Evolutionary conservation across 2,113 vertebrate genomes (phyloP).

Genomic region (Hippocampus comes): DNA sequence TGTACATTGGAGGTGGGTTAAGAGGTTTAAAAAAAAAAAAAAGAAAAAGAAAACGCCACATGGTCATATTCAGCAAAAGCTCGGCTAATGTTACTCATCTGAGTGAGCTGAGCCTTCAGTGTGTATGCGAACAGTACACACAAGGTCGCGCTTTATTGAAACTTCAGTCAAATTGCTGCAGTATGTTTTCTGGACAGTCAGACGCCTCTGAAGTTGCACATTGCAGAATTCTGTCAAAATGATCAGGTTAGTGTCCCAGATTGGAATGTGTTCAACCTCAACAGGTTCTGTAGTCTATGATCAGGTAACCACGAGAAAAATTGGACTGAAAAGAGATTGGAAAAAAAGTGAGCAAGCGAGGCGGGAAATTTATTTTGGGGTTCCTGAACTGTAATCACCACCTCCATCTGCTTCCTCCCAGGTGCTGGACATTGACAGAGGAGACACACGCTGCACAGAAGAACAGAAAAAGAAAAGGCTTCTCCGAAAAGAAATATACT

Average conservation of each 20-base stretch:
- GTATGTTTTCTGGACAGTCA: not conserved
- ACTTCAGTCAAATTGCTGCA: not conserved
- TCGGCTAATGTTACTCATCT: slow-evolving; percentile 57
- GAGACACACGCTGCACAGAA: slow-evolving; percentile 10
- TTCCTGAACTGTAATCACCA: slow-evolving; percentile 59
- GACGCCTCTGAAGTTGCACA: not conserved
- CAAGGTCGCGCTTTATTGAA: not conserved
- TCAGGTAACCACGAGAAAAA: not conserved
- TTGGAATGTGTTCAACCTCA: not conserved
- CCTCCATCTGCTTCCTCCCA: slow-evolving; percentile 65
- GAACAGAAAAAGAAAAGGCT: slow-evolving; percentile 11
- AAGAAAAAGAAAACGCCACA: not conserved
- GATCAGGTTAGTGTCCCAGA: not conserved
- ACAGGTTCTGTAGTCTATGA: not conserved
- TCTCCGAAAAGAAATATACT: slow-evolving; percentile 1
- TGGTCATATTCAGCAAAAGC: slow-evolving; percentile 36
- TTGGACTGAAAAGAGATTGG: not conserved
- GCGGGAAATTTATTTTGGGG: slow-evolving; percentile 56
- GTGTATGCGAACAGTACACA: not conserved
- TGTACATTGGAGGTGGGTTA: slow-evolving; percentile 24
- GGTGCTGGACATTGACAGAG: slow-evolving; percentile 51
- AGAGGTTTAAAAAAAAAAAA: slow-evolving; percentile 11
- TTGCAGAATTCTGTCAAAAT: not conserved
- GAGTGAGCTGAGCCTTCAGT: slow-evolving; percentile 11
- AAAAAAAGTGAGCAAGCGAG: slow-evolving; percentile 12